Percentiles rank a stretch among this genome's conserved stretches.
Evolutionary conservation across 2,888 invertebrate genomes (phyloP).

Genomic region (Liopterus haemorrhoidalis): DNA sequence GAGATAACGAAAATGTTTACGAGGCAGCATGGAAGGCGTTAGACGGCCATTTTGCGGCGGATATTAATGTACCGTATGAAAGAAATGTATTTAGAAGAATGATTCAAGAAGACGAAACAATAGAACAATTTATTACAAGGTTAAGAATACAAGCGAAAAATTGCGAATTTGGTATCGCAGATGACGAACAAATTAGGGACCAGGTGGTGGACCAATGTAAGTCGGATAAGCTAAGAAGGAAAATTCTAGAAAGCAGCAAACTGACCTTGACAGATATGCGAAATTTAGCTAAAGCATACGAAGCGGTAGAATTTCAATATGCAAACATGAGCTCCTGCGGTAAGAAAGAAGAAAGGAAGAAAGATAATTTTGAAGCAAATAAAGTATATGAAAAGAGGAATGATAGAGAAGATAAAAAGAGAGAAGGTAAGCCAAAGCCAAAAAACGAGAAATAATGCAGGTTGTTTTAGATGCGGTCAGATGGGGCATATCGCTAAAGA

Average conservation of each 20-base stretch:
- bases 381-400: too few relatives aligned
- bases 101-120: neutral
- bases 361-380: too few relatives aligned
- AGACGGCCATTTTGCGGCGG: neutral
- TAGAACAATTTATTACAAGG: conserved; percentile 1
- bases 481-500: neutral
- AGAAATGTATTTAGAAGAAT: neutral
- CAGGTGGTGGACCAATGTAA: conserved; percentile 2
- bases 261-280: too few relatives aligned
- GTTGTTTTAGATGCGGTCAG: neutral
- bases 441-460: neutral
- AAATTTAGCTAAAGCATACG: too few relatives aligned
- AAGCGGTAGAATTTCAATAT: too few relatives aligned
- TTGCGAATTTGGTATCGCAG: conserved; percentile 3
- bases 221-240: neutral
- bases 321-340: too few relatives aligned
- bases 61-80: conserved; percentile 1
- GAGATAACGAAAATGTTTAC: neutral
- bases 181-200: neutral
- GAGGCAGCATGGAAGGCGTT: neutral
- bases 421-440: neutral
- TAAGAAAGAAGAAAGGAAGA: too few relatives aligned
- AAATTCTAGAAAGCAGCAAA: too few relatives aligned
- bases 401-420: neutral
- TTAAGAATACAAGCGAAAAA: conserved; percentile 2